Percentiles rank a stretch among this genome's conserved stretches.
Evolutionary conservation across 2,888 invertebrate species (phyloP).

Genomic region (Coremacera marginata): DNA sequence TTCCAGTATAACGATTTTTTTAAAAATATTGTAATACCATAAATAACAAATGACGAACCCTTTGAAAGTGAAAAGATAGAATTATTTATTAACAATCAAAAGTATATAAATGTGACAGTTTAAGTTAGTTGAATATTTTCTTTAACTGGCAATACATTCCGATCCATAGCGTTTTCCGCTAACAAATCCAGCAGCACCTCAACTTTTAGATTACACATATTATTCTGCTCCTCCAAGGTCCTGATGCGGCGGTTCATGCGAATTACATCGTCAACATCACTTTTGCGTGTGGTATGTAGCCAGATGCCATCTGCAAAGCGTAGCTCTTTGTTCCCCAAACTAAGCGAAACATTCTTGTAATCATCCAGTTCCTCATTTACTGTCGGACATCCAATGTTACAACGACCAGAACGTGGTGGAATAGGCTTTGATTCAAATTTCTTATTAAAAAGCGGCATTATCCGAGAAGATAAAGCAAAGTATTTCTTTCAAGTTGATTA

Average conservation of each 20-base stretch:
- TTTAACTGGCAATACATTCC: slow-evolving; percentile 56
- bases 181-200: slow-evolving; percentile 67
- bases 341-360: slow-evolving; percentile 61
- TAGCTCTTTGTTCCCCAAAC: slow-evolving; percentile 64
- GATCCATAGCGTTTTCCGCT: slow-evolving; percentile 63
- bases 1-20: too few relatives aligned
- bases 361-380: slow-evolving; percentile 65
- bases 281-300: slow-evolving; percentile 61
- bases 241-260: slow-evolving; percentile 62
- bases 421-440: slow-evolving; percentile 66
- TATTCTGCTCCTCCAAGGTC: slow-evolving; percentile 65
- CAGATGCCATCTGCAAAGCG: slow-evolving; percentile 67
- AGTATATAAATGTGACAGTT: too few relatives aligned
- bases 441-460: slow-evolving; percentile 67
- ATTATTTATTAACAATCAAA: too few relatives aligned
- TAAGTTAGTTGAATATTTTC: slow-evolving; percentile 44
- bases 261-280: slow-evolving; percentile 60
- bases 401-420: slow-evolving; percentile 59
- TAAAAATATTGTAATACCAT: too few relatives aligned
- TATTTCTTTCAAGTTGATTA: neutral
- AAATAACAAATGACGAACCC: too few relatives aligned
- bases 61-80: too few relatives aligned
- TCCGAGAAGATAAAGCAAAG: neutral
- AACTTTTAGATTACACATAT: slow-evolving; percentile 65
- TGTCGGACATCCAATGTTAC: slow-evolving; percentile 62